Conservation (phyloP, 2,888 invertebrate genomes). For the Acrocera orbiculus region DNA sequence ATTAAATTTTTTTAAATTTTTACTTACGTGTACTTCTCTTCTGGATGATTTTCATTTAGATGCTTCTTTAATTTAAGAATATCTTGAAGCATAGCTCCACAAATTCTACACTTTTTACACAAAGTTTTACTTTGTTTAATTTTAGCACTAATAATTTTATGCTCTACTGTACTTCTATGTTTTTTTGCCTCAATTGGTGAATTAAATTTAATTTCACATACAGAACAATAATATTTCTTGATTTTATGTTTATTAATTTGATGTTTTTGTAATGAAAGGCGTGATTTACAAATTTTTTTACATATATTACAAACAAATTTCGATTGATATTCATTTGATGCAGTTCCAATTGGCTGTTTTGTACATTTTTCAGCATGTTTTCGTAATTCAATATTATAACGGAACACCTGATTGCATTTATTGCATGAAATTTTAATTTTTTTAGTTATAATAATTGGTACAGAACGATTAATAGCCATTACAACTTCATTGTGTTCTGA, state of each 20-base stretch:
- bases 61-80: conserved; percentile 44
- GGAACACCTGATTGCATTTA: conserved; percentile 49
- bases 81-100: conserved; percentile 35
- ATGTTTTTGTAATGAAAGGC: conserved; percentile 49
- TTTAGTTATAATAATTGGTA: conserved; percentile 59
- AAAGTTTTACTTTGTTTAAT: conserved; percentile 31
- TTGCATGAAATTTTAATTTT: conserved; percentile 44
- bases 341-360: conserved; percentile 31
- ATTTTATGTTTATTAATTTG: conserved; percentile 41
- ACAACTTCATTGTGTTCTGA: conserved; percentile 54
- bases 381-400: conserved; percentile 57
- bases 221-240: conserved; percentile 45
- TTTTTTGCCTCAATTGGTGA: conserved; percentile 41
- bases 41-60: conserved; percentile 40
- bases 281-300: conserved; percentile 39
- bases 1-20: background rate
- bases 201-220: conserved; percentile 46
- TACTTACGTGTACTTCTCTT: conserved; percentile 42
- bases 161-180: conserved; percentile 47
- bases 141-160: conserved; percentile 40
- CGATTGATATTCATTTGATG: conserved; percentile 47
- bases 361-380: conserved; percentile 40
- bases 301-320: conserved; percentile 45
- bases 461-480: conserved; percentile 57
- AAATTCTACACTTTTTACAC: conserved; percentile 42